phyloP scores from a whole-genome alignment of 2,888 invertebrate species.

The Mayetiola destructor region DNA sequence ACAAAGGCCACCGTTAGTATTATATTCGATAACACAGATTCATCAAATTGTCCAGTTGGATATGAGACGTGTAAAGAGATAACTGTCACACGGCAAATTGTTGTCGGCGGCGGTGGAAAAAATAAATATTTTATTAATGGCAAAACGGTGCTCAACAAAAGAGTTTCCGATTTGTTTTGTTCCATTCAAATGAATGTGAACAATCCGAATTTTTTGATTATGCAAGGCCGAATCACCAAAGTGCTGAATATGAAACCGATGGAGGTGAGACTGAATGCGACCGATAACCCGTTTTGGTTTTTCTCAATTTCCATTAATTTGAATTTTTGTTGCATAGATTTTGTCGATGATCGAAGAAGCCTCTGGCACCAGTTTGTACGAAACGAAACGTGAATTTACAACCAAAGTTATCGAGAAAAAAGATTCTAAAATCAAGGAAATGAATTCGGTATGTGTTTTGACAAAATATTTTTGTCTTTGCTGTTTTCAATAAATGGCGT shows the following conservation, averaged over 20 bases:
- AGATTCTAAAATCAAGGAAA: conserved; percentile 74
- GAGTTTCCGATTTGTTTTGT: conserved; percentile 88
- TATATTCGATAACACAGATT: conserved; percentile 83
- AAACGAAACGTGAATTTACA: conserved; percentile 76
- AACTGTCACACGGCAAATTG: conserved; percentile 76
- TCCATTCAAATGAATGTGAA: conserved; percentile 96
- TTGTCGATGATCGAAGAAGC: conserved; percentile 98
- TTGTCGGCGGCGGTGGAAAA: conserved; percentile 63
- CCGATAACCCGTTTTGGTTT: conserved; percentile 11
- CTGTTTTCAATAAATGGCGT: not conserved
- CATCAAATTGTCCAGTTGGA: conserved; percentile 69
- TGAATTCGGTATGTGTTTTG: conserved; percentile 49
- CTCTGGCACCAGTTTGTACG: conserved; percentile 94
- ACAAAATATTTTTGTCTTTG: not conserved
- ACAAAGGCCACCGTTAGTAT: conserved; percentile 92
- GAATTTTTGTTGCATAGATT: conserved; percentile 41
- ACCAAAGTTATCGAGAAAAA: conserved; percentile 83
- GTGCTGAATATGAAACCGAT: conserved; percentile 97
- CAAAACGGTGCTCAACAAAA: conserved; percentile 72
- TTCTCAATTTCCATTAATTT: not conserved
- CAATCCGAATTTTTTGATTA: conserved; percentile 97
- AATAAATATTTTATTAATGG: conserved; percentile 93
- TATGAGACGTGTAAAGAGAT: conserved; percentile 86
- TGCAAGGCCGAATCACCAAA: conserved; percentile 98
- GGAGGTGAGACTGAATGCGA: too few relatives aligned